Conservation (phyloP, 2,797 vertebrate species). For the Schizothorax lantsangensis region DNA sequence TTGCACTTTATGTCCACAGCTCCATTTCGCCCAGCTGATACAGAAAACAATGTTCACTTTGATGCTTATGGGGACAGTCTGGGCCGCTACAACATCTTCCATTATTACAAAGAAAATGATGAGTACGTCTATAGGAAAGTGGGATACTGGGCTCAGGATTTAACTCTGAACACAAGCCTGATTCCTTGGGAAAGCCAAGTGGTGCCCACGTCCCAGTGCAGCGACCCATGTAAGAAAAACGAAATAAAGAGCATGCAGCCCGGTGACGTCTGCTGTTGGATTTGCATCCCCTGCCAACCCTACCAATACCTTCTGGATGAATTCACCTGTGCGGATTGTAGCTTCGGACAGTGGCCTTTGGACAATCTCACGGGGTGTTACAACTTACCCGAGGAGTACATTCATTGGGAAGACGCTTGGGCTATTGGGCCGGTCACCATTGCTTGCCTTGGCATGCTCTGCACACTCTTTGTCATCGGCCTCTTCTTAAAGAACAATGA, state of each 20-base stretch:
- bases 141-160: conserved; percentile 94
- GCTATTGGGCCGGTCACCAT: conserved; percentile 94
- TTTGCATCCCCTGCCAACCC: conserved; percentile 95
- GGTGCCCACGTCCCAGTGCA: conserved; percentile 94
- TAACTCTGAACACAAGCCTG: conserved; percentile 86
- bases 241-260: conserved; percentile 99
- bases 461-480: conserved; percentile 90
- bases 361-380: conserved; percentile 92
- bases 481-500: conserved; percentile 92
- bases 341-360: conserved; percentile 93
- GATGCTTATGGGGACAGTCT: conserved; percentile 91
- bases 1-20: conserved; percentile 75
- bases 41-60: conserved; percentile 87
- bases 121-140: conserved; percentile 91
- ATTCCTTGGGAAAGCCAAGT: conserved; percentile 84
- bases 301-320: conserved; percentile 93
- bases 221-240: conserved; percentile 94
- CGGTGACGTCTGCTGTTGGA: conserved; percentile 98
- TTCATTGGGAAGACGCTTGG: conserved; percentile 95
- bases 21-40: conserved; percentile 90
- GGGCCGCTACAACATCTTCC: conserved; percentile 98
- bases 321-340: conserved; percentile 94
- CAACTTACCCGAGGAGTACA: conserved; percentile 94
- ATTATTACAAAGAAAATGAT: conserved; percentile 85
- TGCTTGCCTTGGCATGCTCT: conserved; percentile 93